phyloP scores from a whole-genome alignment of 1,140 invertebrate genomes.

The Halictus rubicundus region DNA sequence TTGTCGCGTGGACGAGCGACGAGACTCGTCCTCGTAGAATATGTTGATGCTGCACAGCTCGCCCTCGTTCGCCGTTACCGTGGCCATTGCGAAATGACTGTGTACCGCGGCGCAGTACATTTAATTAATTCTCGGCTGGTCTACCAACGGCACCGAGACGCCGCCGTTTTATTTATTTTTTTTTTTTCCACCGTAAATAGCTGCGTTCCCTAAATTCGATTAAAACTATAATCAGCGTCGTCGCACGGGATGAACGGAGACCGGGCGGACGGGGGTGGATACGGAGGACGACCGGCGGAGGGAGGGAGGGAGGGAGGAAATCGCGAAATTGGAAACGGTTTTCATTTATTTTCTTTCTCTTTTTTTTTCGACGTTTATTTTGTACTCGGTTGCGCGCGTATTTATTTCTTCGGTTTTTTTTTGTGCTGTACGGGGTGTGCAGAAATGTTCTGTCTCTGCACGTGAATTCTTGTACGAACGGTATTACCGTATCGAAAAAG shows the following conservation, averaged over 20 bases:
- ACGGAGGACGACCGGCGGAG: not conserved
- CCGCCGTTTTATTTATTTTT: no score
- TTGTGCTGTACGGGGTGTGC: not conserved
- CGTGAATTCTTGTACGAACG: no score
- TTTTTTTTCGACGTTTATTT: not conserved
- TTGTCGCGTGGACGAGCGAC: constrained; percentile 39
- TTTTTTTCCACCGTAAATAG: constrained; percentile 43
- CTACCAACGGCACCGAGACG: constrained; percentile 41
- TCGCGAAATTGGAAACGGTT: constrained; percentile 32
- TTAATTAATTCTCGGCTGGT: constrained; percentile 61
- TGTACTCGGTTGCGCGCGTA: not conserved
- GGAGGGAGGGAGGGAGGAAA: constrained; percentile 1
- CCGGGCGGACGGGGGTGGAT: not conserved
- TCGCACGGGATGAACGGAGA: constrained; percentile 17
- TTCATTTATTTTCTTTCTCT: constrained; percentile 20
- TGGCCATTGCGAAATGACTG: constrained; percentile 32
- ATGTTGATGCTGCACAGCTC: constrained; percentile 31
- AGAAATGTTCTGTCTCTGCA: not conserved
- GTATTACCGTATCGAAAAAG: no score
- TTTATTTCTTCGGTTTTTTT: constrained; percentile 18
- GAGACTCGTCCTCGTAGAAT: constrained; percentile 40
- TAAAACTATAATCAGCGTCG: constrained; percentile 62
- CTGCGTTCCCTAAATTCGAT: constrained; percentile 61
- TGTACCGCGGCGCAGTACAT: constrained; percentile 46
- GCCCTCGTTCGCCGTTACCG: constrained; percentile 3